phyloP scores from a whole-genome alignment of 2,888 invertebrate species.

The Drosophila putrida region DNA sequence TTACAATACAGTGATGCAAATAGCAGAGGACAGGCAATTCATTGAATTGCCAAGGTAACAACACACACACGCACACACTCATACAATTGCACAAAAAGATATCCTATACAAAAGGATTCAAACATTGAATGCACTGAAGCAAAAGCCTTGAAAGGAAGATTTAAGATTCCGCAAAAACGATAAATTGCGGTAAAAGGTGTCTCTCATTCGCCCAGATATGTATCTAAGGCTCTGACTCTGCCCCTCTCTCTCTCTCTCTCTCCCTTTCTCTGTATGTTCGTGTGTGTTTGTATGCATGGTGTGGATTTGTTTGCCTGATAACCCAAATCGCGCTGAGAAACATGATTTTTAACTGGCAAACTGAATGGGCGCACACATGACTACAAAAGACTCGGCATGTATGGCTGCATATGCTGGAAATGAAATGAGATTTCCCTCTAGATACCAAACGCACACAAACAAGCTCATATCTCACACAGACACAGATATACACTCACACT shows the following conservation, averaged over 20 bases:
- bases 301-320: conserved; percentile 69
- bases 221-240: conserved; percentile 21
- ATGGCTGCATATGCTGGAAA: conserved; percentile 62
- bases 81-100: conserved; percentile 14
- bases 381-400: conserved; percentile 45
- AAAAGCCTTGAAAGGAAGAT: conserved; percentile 59
- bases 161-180: conserved; percentile 72
- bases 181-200: conserved; percentile 79
- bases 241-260: not conserved
- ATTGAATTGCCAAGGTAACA: conserved; percentile 41
- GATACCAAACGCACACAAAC: conserved; percentile 52
- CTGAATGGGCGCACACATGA: conserved; percentile 56
- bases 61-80: conserved; percentile 8
- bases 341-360: conserved; percentile 77
- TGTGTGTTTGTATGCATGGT: conserved; percentile 24
- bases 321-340: conserved; percentile 68
- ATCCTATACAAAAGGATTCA: conserved; percentile 33
- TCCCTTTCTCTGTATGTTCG: not conserved
- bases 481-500: conserved; percentile 11
- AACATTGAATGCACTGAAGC: conserved; percentile 42
- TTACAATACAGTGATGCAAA: conserved; percentile 50
- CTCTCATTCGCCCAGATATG: conserved; percentile 53
- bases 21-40: conserved; percentile 37
- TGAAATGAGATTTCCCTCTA: conserved; percentile 75
- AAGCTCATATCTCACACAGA: conserved; percentile 30